Percentiles rank a stretch among this genome's conserved stretches.
phyloP scores from a whole-genome alignment of 2,113 vertebrate genomes.

The Podarcis muralis region DNA sequence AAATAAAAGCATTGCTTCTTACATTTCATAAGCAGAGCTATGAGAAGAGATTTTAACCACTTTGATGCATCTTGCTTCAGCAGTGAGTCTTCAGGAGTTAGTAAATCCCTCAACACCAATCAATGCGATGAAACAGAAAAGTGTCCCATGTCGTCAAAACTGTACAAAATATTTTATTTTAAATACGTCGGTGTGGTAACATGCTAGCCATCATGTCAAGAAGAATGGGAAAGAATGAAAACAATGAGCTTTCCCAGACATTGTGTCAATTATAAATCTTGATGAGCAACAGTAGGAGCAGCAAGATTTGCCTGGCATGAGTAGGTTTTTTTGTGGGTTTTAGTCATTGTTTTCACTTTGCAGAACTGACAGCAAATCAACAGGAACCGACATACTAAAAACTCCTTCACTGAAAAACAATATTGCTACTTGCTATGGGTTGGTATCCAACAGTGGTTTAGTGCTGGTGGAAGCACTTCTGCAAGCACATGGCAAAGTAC shows the following conservation, averaged over 20 bases:
- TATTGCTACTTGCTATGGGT: slow-evolving; percentile 10
- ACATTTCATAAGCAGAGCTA: slow-evolving; percentile 27
- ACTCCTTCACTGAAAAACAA: slow-evolving; percentile 10
- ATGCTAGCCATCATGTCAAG: background rate
- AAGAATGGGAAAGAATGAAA: slow-evolving; percentile 13
- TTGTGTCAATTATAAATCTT: background rate
- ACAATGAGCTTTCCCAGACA: background rate
- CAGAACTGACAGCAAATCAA: background rate
- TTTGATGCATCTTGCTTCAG: background rate
- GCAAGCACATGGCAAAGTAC: too few relatives aligned
- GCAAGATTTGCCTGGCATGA: background rate
- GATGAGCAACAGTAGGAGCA: background rate
- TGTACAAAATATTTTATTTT: background rate
- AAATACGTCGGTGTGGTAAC: background rate
- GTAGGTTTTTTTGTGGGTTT: slow-evolving; percentile 6
- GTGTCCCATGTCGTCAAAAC: background rate
- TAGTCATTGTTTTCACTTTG: background rate
- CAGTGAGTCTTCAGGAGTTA: accelerated
- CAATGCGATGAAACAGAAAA: slow-evolving; percentile 13
- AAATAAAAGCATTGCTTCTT: background rate
- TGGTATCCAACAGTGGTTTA: too few relatives aligned
- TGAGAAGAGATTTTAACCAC: background rate
- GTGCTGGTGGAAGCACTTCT: too few relatives aligned
- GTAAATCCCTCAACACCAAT: background rate
- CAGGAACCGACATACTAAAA: background rate